Conservation (phyloP, 1,140 invertebrate species). For the Drosophila parabipectinata region DNA sequence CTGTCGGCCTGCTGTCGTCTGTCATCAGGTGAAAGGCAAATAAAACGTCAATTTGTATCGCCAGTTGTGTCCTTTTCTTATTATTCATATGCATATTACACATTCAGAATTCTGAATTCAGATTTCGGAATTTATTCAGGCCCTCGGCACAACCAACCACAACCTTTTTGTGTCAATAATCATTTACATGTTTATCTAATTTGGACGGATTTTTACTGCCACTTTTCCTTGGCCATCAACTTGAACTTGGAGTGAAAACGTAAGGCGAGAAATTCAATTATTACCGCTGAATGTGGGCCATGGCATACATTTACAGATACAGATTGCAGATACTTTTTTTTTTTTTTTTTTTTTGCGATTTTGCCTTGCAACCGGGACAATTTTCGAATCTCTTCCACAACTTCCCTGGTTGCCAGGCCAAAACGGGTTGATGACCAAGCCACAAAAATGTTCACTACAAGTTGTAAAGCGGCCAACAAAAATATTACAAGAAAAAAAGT, state of each 20-base stretch:
- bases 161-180: slow-evolving; percentile 70
- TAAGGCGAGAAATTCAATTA: slow-evolving; percentile 33
- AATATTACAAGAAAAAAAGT: slow-evolving; percentile 34
- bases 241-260: slow-evolving; percentile 47
- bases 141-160: not conserved
- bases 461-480: slow-evolving; percentile 60
- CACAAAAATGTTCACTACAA: slow-evolving; percentile 56
- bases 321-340: slow-evolving; percentile 15
- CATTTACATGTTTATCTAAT: slow-evolving; percentile 80
- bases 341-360: no score
- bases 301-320: slow-evolving; percentile 35
- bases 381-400: slow-evolving; percentile 18
- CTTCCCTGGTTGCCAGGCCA: slow-evolving; percentile 20
- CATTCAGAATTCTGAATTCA: slow-evolving; percentile 45
- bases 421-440: slow-evolving; percentile 73
- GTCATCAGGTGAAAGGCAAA: slow-evolving; percentile 79
- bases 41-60: slow-evolving; percentile 80
- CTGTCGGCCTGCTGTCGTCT: slow-evolving; percentile 55
- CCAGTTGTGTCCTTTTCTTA: slow-evolving; percentile 73
- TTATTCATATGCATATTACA: slow-evolving; percentile 79
- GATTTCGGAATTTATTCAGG: slow-evolving; percentile 69
- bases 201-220: slow-evolving; percentile 49
- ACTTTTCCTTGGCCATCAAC: slow-evolving; percentile 31
- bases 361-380: slow-evolving; percentile 17
- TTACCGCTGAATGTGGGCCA: slow-evolving; percentile 42